Conservation (phyloP, 2,888 invertebrate genomes). For the Steinernema hermaphroditum region DNA sequence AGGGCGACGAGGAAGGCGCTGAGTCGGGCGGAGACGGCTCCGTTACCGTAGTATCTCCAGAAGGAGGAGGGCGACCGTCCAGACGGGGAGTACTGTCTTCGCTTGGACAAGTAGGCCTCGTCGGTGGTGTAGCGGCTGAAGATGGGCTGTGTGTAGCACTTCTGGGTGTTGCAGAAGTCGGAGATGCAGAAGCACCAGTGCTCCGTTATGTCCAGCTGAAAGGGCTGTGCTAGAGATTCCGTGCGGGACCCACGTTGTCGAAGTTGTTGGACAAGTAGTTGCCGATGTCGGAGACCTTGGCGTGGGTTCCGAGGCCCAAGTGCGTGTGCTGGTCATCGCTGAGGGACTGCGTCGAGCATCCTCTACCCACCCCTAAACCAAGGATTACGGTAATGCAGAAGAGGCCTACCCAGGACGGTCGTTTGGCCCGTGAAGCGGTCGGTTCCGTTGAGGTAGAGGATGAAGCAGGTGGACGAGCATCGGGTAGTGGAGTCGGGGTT, state of each 20-base stretch:
- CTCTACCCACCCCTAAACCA: slow-evolving; percentile 53
- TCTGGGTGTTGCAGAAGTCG: slow-evolving; percentile 54
- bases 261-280: slow-evolving; percentile 57
- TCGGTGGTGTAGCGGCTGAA: slow-evolving; percentile 30
- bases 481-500: slow-evolving; percentile 35
- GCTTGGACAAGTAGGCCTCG: slow-evolving; percentile 34
- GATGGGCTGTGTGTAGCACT: slow-evolving; percentile 38
- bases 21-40: background rate
- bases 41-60: slow-evolving; percentile 21
- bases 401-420: slow-evolving; percentile 49
- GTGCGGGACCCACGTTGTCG: slow-evolving; percentile 48
- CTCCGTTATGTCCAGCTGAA: slow-evolving; percentile 57
- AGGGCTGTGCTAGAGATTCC: slow-evolving; percentile 7
- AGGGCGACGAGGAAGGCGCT: slow-evolving; percentile 22
- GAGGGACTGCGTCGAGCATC: slow-evolving; percentile 56
- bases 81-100: slow-evolving; percentile 2
- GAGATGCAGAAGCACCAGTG: slow-evolving; percentile 64
- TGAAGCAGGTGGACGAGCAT: slow-evolving; percentile 53
- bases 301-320: slow-evolving; percentile 54
- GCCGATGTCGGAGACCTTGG: slow-evolving; percentile 50
- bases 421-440: slow-evolving; percentile 54
- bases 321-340: slow-evolving; percentile 61
- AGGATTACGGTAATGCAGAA: background rate
- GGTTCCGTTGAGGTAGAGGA: slow-evolving; percentile 59
- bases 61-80: slow-evolving; percentile 4